Base-by-base conservation (phyloP, 2,888 invertebrate species). In the Pyrocoelia pectoralis region DNA sequence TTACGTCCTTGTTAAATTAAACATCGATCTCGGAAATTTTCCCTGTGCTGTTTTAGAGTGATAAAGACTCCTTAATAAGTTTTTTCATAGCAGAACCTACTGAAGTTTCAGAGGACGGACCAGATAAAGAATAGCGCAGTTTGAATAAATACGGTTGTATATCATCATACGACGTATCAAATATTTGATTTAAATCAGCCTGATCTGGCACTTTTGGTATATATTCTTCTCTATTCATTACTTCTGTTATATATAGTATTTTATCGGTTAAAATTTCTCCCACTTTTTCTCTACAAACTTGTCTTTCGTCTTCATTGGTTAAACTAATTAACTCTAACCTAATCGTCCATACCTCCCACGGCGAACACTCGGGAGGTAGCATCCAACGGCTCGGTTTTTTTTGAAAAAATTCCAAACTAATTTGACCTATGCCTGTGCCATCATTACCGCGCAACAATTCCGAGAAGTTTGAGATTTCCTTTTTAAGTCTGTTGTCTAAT, bases 341-440 rank as follows among this genome's bases (percentile, higher is more conserved):
- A 4, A 98, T 88, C 29, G 96, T 97, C 98, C 98, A 99, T 58
- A 98, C 94, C 81, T 99, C 98, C 98, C 98, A 99, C 0, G 98
- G 96, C 76, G 95, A 94, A 77, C 92, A 93, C 78, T 98, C 97
- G 5, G 93, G 88, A 69, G 91, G 89, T 80, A 97, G 94, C 19
- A 92, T 88, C 96, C 97, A 97, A 56, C 94, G 88, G 56, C 89
- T 90, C 74, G 92, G 92, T 73, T 94, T 93, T 81, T 90, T 93
- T 81, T 97, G 95, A 83, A 94, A 97, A 84, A 98, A 98, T 81
- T 98, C 97, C 70, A 98, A 85, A 63, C 94, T 94, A 72, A 98
- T 97, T 75, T 94, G 93, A 2, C 94, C 94, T 61, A 83, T 84
- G 14, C 86, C 85, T 0, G 83, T 82, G 19, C 88, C 87, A 70